Evolutionary conservation across 2,113 vertebrate genomes (phyloP), one percentile per base, ranked within the genome.

Genomic region (Rhinoptilus africanus): DNA sequence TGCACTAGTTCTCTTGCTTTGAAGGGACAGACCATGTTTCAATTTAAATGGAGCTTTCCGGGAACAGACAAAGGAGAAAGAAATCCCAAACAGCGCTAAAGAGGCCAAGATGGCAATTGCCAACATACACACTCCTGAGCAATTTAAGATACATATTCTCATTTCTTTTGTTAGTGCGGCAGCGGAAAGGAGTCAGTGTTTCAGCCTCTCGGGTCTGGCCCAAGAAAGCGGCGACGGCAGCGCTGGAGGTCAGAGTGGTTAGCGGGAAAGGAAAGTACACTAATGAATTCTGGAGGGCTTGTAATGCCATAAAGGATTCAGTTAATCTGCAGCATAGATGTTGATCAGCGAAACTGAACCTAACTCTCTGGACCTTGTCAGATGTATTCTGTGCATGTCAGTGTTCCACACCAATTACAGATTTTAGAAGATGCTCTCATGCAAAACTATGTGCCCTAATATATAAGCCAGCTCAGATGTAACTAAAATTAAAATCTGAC

Each of bases 401-500:
- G 97, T 98, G 98, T 98, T 98, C 98, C 98, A 98, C 97, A 98
- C 97, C 98, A 98, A 98, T 98, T 98, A 98, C 96, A 97, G 97
- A 98, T 98, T 98, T 98, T 98, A 98, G 98, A 98, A 98, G 98
- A 97, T 75, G 95, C 97, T 98, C 95, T 97, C 96, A 98, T 98
- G 98, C 98, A 98, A 98, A 97, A 95, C 98, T 94, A 47, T 97
- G 95, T 95, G 14, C 97, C 97, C 97, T 98, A 98, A 98, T 98
- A 97, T 98, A 98, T 98, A 98, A 98, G 96, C 97, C 93, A 82
- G 91, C 96, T 97, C 97, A 97, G 96, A 98, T 97, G 98, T 98
- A 96, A 97, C 98, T 98, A 98, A 98, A 98, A 98, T 97, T 98
- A 98, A 98, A 98, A 98, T 98, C 98, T 98, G 97, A 97, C 98